Percentiles rank a stretch among this genome's conserved stretches.
Evolutionary conservation across 2,113 vertebrate species (phyloP).

Genomic region (Vulpes vulpes): DNA sequence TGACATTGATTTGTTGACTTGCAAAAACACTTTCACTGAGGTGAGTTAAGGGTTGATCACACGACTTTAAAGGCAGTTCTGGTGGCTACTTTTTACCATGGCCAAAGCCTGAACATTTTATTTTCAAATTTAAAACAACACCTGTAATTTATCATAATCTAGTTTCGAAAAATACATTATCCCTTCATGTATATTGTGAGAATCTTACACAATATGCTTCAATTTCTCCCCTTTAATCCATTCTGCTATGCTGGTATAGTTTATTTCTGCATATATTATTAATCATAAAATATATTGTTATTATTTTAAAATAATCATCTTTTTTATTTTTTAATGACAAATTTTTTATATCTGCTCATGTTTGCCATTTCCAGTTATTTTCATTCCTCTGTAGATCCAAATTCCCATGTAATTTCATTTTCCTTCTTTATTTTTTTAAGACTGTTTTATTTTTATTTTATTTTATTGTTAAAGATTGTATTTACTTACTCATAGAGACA

Average conservation of each 20-base stretch:
- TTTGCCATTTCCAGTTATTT: neutral
- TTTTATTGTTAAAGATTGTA: too few relatives aligned
- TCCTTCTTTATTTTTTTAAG: neutral
- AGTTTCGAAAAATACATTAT: constrained; percentile 18
- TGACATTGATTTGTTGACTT: neutral
- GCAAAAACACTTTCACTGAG: neutral
- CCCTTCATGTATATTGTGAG: neutral
- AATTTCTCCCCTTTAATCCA: neutral
- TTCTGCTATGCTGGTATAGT: neutral
- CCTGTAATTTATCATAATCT: neutral
- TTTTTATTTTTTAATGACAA: neutral
- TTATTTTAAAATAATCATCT: constrained; percentile 49
- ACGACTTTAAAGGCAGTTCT: neutral
- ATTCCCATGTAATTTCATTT: constrained; percentile 23
- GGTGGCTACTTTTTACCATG: neutral
- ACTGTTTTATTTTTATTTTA: too few relatives aligned
- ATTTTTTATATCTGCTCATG: neutral
- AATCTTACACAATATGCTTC: neutral
- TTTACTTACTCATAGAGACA: too few relatives aligned
- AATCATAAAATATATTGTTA: neutral
- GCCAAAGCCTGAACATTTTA: neutral
- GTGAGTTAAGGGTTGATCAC: neutral
- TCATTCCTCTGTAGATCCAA: neutral
- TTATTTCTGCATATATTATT: constrained; percentile 46
- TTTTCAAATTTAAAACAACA: constrained; percentile 18